Percentiles rank a stretch among this genome's conserved stretches.
Evolutionary conservation across 1,140 invertebrate species (phyloP).

Genomic region (Leucophenga varia): DNA sequence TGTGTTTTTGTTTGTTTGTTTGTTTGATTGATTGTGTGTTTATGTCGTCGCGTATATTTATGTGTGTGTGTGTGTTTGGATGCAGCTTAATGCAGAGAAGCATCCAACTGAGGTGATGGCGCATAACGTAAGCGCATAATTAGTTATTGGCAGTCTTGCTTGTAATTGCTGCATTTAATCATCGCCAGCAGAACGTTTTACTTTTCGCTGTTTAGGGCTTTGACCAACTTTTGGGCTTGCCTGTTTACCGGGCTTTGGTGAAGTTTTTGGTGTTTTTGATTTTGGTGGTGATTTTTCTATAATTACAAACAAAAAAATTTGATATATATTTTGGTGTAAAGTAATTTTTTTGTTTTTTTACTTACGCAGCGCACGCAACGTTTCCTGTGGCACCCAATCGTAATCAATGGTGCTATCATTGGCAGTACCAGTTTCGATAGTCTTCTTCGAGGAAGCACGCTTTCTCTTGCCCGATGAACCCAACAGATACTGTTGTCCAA

Average conservation of each 20-base stretch:
- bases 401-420: constrained; percentile 95
- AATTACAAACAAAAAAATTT: constrained; percentile 49
- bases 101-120: not conserved
- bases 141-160: too few relatives aligned
- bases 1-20: constrained; percentile 7
- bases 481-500: constrained; percentile 88
- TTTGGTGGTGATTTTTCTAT: constrained; percentile 64
- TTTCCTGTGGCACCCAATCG: constrained; percentile 95
- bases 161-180: constrained; percentile 55
- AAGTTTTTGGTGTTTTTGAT: constrained; percentile 55
- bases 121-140: too few relatives aligned
- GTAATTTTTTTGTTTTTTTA: constrained; percentile 37
- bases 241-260: constrained; percentile 57
- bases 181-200: constrained; percentile 68
- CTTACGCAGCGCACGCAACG: constrained; percentile 80
- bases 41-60: too few relatives aligned
- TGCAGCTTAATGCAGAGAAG: too few relatives aligned
- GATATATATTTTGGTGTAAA: too few relatives aligned
- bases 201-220: constrained; percentile 73
- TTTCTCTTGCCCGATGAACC: constrained; percentile 63
- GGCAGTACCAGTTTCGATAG: constrained; percentile 76
- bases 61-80: not conserved
- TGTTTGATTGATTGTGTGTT: constrained; percentile 12
- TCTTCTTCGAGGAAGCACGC: constrained; percentile 63
- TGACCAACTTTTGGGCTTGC: constrained; percentile 60